Base-by-base conservation (phyloP, 2,113 vertebrate species). In the Stictonetta naevosa region DNA sequence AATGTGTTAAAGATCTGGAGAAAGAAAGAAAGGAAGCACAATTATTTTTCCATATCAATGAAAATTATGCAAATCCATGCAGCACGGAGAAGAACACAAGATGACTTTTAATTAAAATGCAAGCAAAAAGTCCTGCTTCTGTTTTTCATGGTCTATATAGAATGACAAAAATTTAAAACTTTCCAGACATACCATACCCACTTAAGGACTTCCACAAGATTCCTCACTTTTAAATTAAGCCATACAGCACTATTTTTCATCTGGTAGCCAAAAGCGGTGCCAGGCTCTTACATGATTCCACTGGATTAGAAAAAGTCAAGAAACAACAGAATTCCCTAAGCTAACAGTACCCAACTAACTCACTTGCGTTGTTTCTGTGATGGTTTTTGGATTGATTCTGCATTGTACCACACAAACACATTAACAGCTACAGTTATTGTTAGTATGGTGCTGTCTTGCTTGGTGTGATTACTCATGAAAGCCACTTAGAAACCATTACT, bases 391-490 rank as follows among this genome's bases (percentile, higher is more conserved):
- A 62, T 5, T 59, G 68, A 11, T 60, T 33, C 19, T 58, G 20
- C 34, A 52, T 12, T 16, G 3, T 3, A 31, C 8, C 19, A 13
- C 31, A 8, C 50, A 84, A 55, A 15, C 3, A 0, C 5, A 60
- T 19, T 17, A 74, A 82, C 62, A 33, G 46, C 25, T 9, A 2
- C 22, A 28, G 26, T 6, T 71, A 16, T 46, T 78, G 68, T 34
- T 40, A 71, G 59, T 9, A 28, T 4, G 8, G 13, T 38, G 17
- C 34, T 87, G 46, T 55, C 28, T 16, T 83, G 38, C 50, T 78
- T 90, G 44, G 13, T 78, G n/a, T 19, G 38, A 76, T 21, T 44
- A n/a, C 28, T 56, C 84, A 42, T 56, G 72, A 64, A 86, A 89
- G 68, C 28, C 33, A 36, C 38, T 46, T 31, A 40, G 38, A 76